Evolutionary conservation across 1,140 invertebrate genomes (phyloP).

Genomic region (Saccostrea glomerata): DNA sequence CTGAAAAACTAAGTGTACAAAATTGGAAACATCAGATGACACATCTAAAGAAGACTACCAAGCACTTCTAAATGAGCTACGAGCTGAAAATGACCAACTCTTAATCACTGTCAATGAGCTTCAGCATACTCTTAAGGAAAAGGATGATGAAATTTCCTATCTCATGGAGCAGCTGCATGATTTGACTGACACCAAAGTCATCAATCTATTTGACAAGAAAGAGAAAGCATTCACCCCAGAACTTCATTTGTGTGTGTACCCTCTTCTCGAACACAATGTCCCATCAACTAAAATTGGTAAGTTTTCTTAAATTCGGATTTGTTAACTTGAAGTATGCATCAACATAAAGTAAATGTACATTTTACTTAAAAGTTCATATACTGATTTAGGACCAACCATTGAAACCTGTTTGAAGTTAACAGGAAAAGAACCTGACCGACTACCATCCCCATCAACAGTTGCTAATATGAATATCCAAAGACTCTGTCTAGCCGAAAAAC

Average conservation of each 20-base stretch:
- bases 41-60: too few species aligned
- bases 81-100: too few species aligned
- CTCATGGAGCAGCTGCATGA: background rate
- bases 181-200: background rate
- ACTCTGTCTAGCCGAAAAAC: conserved; percentile 41
- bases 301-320: background rate
- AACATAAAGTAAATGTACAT: too few species aligned
- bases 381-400: conserved; percentile 29
- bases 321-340: too few species aligned
- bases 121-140: background rate
- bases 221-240: background rate
- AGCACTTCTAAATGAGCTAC: too few species aligned
- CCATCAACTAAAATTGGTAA: background rate
- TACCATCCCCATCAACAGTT: conserved; percentile 45
- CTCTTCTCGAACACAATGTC: conserved; percentile 4
- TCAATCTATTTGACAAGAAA: background rate
- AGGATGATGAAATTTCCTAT: background rate
- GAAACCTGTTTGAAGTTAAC: conserved; percentile 41
- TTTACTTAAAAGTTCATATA: background rate
- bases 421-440: conserved; percentile 37
- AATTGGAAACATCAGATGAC: too few species aligned
- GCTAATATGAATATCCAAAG: conserved; percentile 57
- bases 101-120: too few species aligned
- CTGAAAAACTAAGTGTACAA: too few species aligned
- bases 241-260: conserved; percentile 2